Percentiles rank a stretch among this genome's conserved stretches.
phyloP scores from a whole-genome alignment of 2,888 invertebrate genomes.

The Eupithecia subfuscata region DNA sequence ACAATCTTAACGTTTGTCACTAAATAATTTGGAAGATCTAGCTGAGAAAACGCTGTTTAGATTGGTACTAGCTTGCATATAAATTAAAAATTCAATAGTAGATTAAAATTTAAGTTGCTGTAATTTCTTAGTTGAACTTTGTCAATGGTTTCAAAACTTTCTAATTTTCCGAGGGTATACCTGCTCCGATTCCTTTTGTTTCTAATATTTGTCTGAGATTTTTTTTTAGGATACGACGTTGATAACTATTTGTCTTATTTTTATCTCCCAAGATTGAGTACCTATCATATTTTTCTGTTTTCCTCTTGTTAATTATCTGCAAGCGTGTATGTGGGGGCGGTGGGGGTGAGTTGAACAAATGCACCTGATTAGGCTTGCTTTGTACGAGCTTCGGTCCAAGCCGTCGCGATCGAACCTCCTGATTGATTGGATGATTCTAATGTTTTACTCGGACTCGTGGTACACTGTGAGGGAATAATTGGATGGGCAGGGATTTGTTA shows the following conservation, averaged over 20 bases:
- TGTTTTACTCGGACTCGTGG: constrained; percentile 39
- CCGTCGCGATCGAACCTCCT: constrained; percentile 39
- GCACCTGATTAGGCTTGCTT: constrained; percentile 78
- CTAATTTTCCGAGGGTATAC: not conserved
- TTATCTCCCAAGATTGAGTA: not conserved
- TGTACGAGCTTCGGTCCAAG: constrained; percentile 56
- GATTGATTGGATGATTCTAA: constrained; percentile 50
- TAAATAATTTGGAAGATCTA: constrained; percentile 10
- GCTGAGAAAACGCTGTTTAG: constrained; percentile 12
- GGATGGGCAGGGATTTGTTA: not conserved
- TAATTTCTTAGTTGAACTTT: not conserved
- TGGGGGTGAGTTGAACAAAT: constrained; percentile 70
- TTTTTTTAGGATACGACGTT: not conserved
- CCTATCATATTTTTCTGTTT: no score
- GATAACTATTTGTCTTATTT: not conserved
- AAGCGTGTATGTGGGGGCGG: constrained; percentile 48
- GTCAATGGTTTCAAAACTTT: not conserved
- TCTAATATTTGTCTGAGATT: not conserved
- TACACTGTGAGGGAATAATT: not conserved
- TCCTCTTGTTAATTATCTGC: constrained; percentile 72
- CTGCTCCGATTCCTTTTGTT: not conserved
- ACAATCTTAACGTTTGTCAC: not conserved
- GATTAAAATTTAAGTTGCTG: not conserved
- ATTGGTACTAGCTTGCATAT: constrained; percentile 13
- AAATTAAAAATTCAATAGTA: not conserved